Base-by-base conservation (phyloP, 1,140 invertebrate species). In the Drosophila mayri region DNA sequence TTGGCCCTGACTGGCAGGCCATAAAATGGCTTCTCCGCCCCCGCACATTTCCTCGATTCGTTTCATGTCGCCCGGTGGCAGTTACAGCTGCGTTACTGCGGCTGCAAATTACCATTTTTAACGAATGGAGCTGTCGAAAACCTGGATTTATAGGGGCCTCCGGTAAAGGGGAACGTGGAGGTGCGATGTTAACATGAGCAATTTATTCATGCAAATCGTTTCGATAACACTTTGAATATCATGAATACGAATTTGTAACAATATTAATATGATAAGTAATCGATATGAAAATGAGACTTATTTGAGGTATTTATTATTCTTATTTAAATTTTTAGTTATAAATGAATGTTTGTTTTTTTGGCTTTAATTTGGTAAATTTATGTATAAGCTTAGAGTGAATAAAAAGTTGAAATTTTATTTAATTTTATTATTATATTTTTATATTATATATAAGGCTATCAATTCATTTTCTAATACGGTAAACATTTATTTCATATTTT, bases 61-160 rank as follows among this genome's bases (percentile, higher is more conserved):
- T 30, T 61, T 43, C 61, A 22, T 59, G 55, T 64, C 62, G 30
- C 22, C 50, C 49, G 52, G 41, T 55, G 68, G 67, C 68, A 59
- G 50, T 59, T 71, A 40, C 68, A 47, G 41, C 43, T 41, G 68
- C 50, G 54, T 66, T 58, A 25, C 43, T 47, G 65, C 62, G 35
- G 43, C 43, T 59, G 66, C 73, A 81, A 85, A 85, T 85, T 84
- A 85, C 62, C 77, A 81, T 81, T 77, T 85, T 81, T 57, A 85
- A 59, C 68, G 61, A 85, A 85, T 66, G 72, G 72, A 60, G 59
- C 81, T 85, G 81, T 81, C 81, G 50, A 72, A 68, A 40, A 47
- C 37, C 14, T 47, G 59, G 58, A 79, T 67, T 84, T 80, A 67
- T 54, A 35, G 40, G 32, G 50, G 28, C 65, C 41, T n/a, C 35